Evolutionary conservation across 2,797 vertebrate species (phyloP), one percentile per base, ranked within the genome.

Genomic region (Atherinosoma microstoma): DNA sequence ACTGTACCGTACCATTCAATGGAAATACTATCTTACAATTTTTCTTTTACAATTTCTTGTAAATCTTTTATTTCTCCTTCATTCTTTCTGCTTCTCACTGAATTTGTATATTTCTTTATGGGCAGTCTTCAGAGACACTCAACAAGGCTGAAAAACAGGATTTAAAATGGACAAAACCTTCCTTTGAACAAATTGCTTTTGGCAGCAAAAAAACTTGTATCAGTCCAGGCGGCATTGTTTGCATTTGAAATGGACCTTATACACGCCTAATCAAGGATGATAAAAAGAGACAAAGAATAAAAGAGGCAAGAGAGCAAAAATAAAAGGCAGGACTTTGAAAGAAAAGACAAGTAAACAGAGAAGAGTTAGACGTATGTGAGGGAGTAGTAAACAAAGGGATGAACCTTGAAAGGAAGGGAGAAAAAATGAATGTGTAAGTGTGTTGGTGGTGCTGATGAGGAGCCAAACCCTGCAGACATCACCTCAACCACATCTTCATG

Each of bases 401-500:
- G 51, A 85, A 79, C 75, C 76, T 70, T 85, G 85, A 85, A 67
- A 79, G 56, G 45, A 64, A 32, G 73, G 13, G 64, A 61, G 67
- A 74, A 84, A 83, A 78, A 80, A 76, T 70, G 77, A 84, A 70
- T 87, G 74, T 64, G 65, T 76, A 78, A 73, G 90, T 86, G 87
- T 86, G 82, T 80, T 86, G 87, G 83, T 83, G 81, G 84, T 84
- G 83, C 78, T 88, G 87, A 90, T 88, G 75, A 89, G 70, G 65
- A 90, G 91, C 89, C 90, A 92, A 89, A 73, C 83, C 90, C 87
- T 76, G 81, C 77, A 30, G 89, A 83, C 68, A 67, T 85, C 79
- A 92, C 84, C 87, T 89, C 84, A 82, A 72, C 75, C 84, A 77
- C 78, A 89, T 92, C 91, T 89, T 90, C 86, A 86, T 87, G 82